Evolutionary conservation across 2,888 invertebrate species (phyloP), one percentile per base, ranked within the genome.

Genomic region (Silvanus unidentatus): DNA sequence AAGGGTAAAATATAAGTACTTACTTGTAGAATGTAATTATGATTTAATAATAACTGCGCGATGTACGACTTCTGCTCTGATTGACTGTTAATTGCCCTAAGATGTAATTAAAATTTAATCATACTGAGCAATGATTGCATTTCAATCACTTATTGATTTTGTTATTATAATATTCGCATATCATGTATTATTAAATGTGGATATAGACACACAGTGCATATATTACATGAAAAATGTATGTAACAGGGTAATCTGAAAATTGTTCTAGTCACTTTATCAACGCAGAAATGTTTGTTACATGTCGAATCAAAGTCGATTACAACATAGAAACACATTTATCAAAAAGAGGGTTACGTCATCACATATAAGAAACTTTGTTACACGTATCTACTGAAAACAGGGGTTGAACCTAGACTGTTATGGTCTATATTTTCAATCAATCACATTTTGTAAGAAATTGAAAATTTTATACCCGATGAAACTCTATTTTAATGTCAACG

Each of bases 41-140:
- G 67, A 70, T 71, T 71, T 72, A 71, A 71, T 71, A 70, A 70
- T 69, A n/a, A n/a, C 63, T 54, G 52, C 57, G 32, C 32, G 32
- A 63, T 60, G 59, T 57, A 55, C 60, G 59, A 61, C 57, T 60
- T 56, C 62, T 60, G 54, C 63, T 55, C 66, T 70, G 72, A 72
- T 72, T 71, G 71, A 71, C 69, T 71, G 63, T 65, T 72, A 70
- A 70, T 71, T 70, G 68, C 68, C 63, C 56, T 53, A 56, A 63
- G 69, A 62, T 55, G 64, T 69, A 70, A 72, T 72, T 71, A 71
- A 71, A 70, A 64, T 71, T 71, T 70, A 65, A 70, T 70, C 65
- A 62, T 16, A 11, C 14, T 5, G 37, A 10, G 15, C 15, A 16
- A 12, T 15, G 8, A 37, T 37, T 37, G 14, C 15, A 16, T 37